Evolutionary conservation across 2,113 vertebrate species (phyloP), one percentile per base, ranked within the genome.

Genomic region (Micromys minutus): DNA sequence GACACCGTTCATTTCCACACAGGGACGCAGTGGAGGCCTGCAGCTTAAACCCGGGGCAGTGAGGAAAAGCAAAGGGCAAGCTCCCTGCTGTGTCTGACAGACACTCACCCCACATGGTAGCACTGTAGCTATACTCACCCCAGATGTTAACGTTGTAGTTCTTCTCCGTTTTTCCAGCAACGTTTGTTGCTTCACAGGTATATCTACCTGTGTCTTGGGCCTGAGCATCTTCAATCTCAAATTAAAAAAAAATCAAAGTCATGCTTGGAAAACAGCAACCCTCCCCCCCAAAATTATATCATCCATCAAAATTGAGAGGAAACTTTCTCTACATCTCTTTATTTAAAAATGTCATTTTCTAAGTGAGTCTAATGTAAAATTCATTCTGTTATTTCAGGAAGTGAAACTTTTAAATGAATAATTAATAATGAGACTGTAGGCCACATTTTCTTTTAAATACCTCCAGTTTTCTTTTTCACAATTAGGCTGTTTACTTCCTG

Each of bases 61-160:
- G 39, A 90, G 85, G 50, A 81, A 86, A 89, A 61, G 39, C 47
- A 77, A 67, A n/a, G 16, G 17, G n/a, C 3, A 31, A 1, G 6
- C 42, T 65, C 5, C 4, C 42, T 36, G 26, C 42, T 83, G 65
- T 31, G 10, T 4, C 47, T 80, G 50, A 26, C 22, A 89, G 34
- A 17, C 22, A 55, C 77, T 67, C 75, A 57, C 24, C n/a, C n/a
- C n/a, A n/a, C n/a, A n/a, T n/a, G n/a, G n/a, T n/a, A n/a, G n/a
- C n/a, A n/a, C n/a, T n/a, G n/a, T n/a, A n/a, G n/a, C n/a, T 71
- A 80, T 22, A 97, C 99, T 99, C 98, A 99, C 99, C 99, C 99
- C 99, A 99, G 61, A 99, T 98, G 87, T 99, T 99, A 85, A 99
- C 99, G 96, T 99, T 99, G 94, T 99, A 99, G 97, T 99, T 99